phyloP scores from a whole-genome alignment of 2,888 invertebrate species.

The Augiades crinisus region DNA sequence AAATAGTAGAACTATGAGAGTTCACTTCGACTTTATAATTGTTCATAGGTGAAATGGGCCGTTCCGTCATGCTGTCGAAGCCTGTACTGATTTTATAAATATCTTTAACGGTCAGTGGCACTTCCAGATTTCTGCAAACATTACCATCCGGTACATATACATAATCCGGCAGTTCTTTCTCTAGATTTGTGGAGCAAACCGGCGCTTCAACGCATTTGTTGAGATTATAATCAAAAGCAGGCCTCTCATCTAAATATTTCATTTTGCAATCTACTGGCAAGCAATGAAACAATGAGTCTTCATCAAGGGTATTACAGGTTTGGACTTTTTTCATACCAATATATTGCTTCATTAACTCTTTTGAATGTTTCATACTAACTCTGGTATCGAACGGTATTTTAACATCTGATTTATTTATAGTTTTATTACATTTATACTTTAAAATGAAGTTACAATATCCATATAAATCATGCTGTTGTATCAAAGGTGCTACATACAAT shows the following conservation, averaged over 20 bases:
- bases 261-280: constrained; percentile 53
- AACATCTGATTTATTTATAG: constrained; percentile 35
- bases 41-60: too few species aligned
- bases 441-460: constrained; percentile 54
- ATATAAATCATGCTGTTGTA: constrained; percentile 52
- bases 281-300: constrained; percentile 53
- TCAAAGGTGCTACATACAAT: constrained; percentile 48
- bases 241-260: constrained; percentile 54
- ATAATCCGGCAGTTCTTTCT: constrained; percentile 48
- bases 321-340: constrained; percentile 32
- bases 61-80: too few species aligned
- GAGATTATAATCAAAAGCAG: constrained; percentile 43
- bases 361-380: constrained; percentile 30
- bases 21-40: constrained; percentile 42
- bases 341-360: constrained; percentile 38
- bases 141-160: constrained; percentile 54
- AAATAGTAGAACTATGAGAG: constrained; percentile 61
- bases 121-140: constrained; percentile 53
- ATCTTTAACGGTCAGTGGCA: constrained; percentile 48
- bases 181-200: constrained; percentile 41
- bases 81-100: constrained; percentile 57
- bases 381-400: constrained; percentile 55
- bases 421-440: constrained; percentile 41
- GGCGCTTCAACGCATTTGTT: constrained; percentile 48
- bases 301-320: constrained; percentile 50